Percentiles rank a stretch among this genome's conserved stretches.
Evolutionary conservation across 1,140 invertebrate genomes (phyloP).

Genomic region (Neodiprion lecontei): DNA sequence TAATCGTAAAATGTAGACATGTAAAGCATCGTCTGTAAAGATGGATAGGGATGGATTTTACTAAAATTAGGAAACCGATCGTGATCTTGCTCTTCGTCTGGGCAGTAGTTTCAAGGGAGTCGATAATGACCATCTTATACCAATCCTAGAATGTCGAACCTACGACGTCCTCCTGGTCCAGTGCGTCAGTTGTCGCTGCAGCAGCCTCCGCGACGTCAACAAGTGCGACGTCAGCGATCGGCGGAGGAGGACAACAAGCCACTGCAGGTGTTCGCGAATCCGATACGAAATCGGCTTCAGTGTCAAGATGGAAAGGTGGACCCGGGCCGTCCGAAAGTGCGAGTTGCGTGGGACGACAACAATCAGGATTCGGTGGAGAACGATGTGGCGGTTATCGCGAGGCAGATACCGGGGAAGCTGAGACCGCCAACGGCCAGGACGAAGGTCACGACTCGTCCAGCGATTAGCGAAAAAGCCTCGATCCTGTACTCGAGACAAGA

Average conservation of each 20-base stretch:
- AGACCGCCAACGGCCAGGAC: slow-evolving; percentile 35
- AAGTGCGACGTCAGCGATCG: slow-evolving; percentile 52
- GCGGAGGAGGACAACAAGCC: slow-evolving; percentile 48
- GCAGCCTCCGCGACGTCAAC: slow-evolving; percentile 39
- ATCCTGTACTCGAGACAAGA: slow-evolving; percentile 64
- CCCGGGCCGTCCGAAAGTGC: slow-evolving; percentile 37
- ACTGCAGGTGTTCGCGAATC: slow-evolving; percentile 33
- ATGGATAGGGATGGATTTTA: too few species aligned
- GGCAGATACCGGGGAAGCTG: slow-evolving; percentile 47
- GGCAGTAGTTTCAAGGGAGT: too few species aligned
- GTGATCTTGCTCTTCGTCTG: too few species aligned
- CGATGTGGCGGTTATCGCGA: slow-evolving; percentile 52
- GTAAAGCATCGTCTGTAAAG: too few species aligned
- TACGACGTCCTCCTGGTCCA: slow-evolving; percentile 30
- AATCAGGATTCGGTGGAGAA: slow-evolving; percentile 24
- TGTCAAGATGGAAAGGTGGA: slow-evolving; percentile 19
- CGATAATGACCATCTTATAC: too few species aligned
- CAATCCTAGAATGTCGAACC: slow-evolving; percentile 11
- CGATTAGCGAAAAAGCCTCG: slow-evolving; percentile 53
- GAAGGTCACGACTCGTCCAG: slow-evolving; percentile 24
- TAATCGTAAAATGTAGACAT: too few species aligned
- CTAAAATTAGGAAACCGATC: too few species aligned
- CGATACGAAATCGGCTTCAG: slow-evolving; percentile 21
- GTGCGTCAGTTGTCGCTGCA: slow-evolving; percentile 53
- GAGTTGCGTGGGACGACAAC: slow-evolving; percentile 50